phyloP scores from a whole-genome alignment of 2,888 invertebrate genomes.

The Lasioglossum figueresi region DNA sequence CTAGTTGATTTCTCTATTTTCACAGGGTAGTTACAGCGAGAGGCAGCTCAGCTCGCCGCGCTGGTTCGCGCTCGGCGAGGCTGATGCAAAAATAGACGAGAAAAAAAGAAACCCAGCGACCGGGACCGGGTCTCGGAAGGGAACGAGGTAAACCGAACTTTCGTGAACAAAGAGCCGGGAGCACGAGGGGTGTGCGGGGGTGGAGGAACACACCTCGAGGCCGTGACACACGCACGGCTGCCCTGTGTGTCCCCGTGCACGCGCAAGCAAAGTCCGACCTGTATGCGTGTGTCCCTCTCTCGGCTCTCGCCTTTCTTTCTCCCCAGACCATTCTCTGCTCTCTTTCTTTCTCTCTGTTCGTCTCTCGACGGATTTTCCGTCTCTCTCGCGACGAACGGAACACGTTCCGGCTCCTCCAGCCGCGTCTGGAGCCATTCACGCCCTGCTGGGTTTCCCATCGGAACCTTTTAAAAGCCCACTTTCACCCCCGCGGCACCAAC shows the following conservation, averaged over 20 bases:
- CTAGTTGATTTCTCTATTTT: constrained; percentile 38
- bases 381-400: constrained; percentile 44
- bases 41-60: not conserved
- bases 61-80: constrained; percentile 34
- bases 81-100: constrained; percentile 64
- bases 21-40: not conserved
- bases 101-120: constrained; percentile 45
- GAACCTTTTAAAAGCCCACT: constrained; percentile 78
- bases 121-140: constrained; percentile 49
- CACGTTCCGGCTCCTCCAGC: constrained; percentile 62
- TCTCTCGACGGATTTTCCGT: constrained; percentile 15
- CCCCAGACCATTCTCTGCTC: not conserved
- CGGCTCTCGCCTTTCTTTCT: constrained; percentile 48
- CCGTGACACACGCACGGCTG: constrained; percentile 55
- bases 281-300: constrained; percentile 11
- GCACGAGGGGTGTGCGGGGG: constrained; percentile 27
- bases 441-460: constrained; percentile 76
- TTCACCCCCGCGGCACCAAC: constrained; percentile 72
- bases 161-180: constrained; percentile 71
- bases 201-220: constrained; percentile 61
- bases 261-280: constrained; percentile 23
- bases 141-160: constrained; percentile 76
- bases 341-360: constrained; percentile 15
- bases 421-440: constrained; percentile 72
- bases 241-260: constrained; percentile 50